Base-by-base conservation (phyloP, 2,113 vertebrate genomes). In the Falco punctatus region DNA sequence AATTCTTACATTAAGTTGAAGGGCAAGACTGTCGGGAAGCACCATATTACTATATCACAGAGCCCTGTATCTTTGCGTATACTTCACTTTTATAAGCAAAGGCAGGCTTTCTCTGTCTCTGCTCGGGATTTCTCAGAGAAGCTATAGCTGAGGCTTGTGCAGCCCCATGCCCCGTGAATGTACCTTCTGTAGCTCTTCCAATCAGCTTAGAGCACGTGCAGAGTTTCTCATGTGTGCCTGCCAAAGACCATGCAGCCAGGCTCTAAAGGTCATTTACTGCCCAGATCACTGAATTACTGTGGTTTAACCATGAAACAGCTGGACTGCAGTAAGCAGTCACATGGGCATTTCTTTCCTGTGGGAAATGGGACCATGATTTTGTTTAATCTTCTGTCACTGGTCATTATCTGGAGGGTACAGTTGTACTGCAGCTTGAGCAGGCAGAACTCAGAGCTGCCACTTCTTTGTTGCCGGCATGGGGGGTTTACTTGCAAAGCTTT, bases 101-200 rank as follows among this genome's bases (percentile, higher is more conserved):
- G 15, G 16, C 21, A 26, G 11, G 2, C 23, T 7, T 33, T 51
- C 27, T 79, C 38, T 67, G 61, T 61, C n/a, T 71, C 32, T 90
- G 74, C 51, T 78, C 11, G 3, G 2, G 22, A 0, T 38, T 74
- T 80, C 33, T 75, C 52, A 38, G 17, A 21, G 48, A 44, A 57
- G 51, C 64, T 32, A 7, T 16, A 57, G 3, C 30, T n/a, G 77
- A 18, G 51, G 44, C 22, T 65, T 11, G 20, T 11, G 23, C 88
- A 88, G 8, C 55, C 74, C 32, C 62, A 9, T 67, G 49, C 38
- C 64, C 33, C 2, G 1, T 24, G 67, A 42, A 7, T 0, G 0
- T 40, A 57, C 14, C 26, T 38, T 2, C 48, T 42, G 3, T 3
- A 2, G 22, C 26, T 78, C 65, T 59, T 82, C 38, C 23, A 51